Percentiles rank a stretch among this genome's conserved stretches.
These are phyloP conservation scores for Orthosia gracilis DNA, from an alignment of 2,888 invertebrate species.

Conservation along the genomic window DNA sequence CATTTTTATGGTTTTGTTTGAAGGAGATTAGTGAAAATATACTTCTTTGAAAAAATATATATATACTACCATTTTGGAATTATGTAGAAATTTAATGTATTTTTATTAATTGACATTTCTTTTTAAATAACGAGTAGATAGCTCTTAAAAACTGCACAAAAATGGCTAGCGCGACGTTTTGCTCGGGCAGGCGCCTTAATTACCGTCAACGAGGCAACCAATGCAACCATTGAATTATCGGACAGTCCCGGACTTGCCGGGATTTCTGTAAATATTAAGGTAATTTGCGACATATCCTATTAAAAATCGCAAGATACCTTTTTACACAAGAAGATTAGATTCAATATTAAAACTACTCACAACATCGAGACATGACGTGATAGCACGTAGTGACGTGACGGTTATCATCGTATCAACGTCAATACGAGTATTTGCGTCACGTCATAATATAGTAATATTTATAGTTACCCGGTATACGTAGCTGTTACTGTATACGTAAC, in stretches of 20 bases:
- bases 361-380: conserved; percentile 46
- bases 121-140: too few species aligned
- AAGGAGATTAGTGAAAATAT: too few species aligned
- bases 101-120: too few species aligned
- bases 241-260: conserved; percentile 6
- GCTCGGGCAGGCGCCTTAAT: too few species aligned
- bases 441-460: conserved; percentile 36
- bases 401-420: conserved; percentile 21
- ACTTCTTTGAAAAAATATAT: too few species aligned
- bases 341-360: conserved; percentile 38
- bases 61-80: too few species aligned
- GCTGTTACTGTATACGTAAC: conserved; percentile 68
- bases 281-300: conserved; percentile 8
- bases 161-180: too few species aligned
- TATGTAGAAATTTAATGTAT: too few species aligned
- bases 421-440: conserved; percentile 44
- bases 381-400: conserved; percentile 32
- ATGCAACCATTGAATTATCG: conserved; percentile 7
- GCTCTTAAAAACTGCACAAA: too few species aligned
- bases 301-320: conserved; percentile 16
- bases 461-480: conserved; percentile 70
- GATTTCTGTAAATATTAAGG: conserved; percentile 41
- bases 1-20: too few species aligned
- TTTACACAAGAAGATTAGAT: conserved; percentile 16
- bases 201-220: too few species aligned